Percentiles rank a stretch among this genome's conserved stretches.
These are phyloP conservation scores for Camelus dromedarius DNA, from an alignment of 2,113 vertebrate species.

Conservation along the genomic window DNA sequence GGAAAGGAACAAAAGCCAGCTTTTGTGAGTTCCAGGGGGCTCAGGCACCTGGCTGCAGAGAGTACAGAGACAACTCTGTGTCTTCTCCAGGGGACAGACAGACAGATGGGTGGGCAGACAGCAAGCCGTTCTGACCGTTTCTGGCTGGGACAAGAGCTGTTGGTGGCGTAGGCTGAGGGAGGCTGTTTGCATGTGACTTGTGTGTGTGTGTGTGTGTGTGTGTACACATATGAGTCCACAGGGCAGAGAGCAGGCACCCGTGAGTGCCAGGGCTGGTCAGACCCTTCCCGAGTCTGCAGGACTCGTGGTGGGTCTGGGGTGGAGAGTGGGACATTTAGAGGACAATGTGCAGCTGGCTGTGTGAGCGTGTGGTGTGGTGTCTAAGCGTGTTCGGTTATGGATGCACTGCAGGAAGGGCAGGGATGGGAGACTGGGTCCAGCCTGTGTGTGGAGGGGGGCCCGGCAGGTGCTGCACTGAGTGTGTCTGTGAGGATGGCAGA, in stretches of 20 bases:
- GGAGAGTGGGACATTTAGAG: not conserved
- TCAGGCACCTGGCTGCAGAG: conserved; percentile 70
- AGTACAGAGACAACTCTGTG: conserved; percentile 61
- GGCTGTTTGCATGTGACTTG: not conserved
- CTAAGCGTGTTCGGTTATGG: not conserved
- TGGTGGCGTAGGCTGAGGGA: not conserved
- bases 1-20: conserved; percentile 87
- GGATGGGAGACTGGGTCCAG: not conserved
- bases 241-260: not conserved
- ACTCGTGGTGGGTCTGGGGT: not conserved
- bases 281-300: not conserved
- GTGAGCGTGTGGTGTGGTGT: not conserved
- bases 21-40: conserved; percentile 82
- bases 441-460: not conserved
- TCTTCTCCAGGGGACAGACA: conserved; percentile 68
- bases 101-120: not conserved
- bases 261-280: not conserved
- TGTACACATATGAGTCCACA: not conserved
- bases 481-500: not conserved
- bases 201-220: not conserved
- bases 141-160: not conserved
- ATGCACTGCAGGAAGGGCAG: not conserved
- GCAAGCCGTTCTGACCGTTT: not conserved
- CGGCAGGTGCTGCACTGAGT: not conserved
- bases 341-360: not conserved